Conservation (phyloP, 1,140 invertebrate genomes). For the Sitobion miscanthi region DNA sequence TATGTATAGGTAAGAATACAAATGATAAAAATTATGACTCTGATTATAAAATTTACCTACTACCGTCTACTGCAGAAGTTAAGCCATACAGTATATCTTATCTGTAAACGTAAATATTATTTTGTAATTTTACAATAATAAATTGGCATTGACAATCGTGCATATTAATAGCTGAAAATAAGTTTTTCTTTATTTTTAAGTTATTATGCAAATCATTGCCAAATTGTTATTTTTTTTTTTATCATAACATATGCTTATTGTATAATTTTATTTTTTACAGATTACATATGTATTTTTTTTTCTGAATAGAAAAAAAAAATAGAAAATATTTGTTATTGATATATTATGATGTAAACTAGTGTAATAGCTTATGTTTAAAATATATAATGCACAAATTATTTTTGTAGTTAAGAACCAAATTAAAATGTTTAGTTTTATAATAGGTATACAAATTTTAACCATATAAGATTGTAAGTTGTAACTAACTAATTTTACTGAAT, state of each 20-base stretch:
- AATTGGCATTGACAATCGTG: background rate
- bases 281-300: background rate
- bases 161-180: background rate
- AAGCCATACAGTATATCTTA: background rate
- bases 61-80: background rate
- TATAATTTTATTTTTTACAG: background rate
- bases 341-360: background rate
- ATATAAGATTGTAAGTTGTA: background rate
- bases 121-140: background rate
- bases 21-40: too few species aligned
- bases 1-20: too few species aligned
- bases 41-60: too few species aligned
- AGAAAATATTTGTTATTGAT: background rate
- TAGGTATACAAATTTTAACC: background rate
- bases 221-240: background rate
- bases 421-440: background rate
- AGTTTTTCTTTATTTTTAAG: background rate
- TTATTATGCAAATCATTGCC: background rate
- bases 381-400: too few species aligned
- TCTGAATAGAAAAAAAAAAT: background rate
- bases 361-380: background rate
- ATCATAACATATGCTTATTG: background rate
- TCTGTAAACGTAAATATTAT: background rate
- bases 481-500: background rate
- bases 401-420: background rate